These are phyloP conservation scores for Sebastes taczanowskii DNA, from an alignment of 2,797 vertebrate species.

Conservation along the genomic window DNA sequence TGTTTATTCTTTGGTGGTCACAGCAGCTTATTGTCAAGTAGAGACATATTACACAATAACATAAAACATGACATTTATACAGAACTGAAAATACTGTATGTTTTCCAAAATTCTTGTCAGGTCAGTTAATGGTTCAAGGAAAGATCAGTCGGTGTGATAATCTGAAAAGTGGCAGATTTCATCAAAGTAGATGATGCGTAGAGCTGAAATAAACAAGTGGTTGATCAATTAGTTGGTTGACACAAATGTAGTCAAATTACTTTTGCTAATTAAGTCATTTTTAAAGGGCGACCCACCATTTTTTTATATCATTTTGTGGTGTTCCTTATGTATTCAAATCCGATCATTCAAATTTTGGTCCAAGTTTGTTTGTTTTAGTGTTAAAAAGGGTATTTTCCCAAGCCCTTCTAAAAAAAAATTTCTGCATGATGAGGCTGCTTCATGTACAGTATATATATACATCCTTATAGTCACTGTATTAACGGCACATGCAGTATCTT, in stretches of 20 bases:
- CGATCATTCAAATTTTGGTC: rapidly evolving
- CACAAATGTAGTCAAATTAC: neutral
- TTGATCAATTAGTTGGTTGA: neutral
- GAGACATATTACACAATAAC: neutral
- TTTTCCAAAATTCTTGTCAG: neutral
- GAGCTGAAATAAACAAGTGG: neutral
- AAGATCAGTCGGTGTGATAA: neutral
- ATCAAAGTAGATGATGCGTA: neutral
- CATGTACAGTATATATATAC: no score
- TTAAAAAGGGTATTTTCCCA: no score
- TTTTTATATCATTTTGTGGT: no score
- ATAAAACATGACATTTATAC: neutral
- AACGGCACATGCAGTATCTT: rapidly evolving
- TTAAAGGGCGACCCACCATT: no score
- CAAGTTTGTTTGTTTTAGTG: rapidly evolving
- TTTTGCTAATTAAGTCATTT: no score
- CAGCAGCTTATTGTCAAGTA: neutral
- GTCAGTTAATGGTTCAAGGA: neutral
- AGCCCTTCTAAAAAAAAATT: no score
- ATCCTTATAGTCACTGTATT: no score
- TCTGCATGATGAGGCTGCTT: no score
- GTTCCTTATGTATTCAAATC: no score
- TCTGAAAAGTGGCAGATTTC: neutral
- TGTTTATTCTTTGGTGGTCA: neutral
- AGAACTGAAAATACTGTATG: neutral